A percentile compares a stretch with the other conserved stretches of the same genome.
phyloP scores from a whole-genome alignment of 2,888 invertebrate genomes.

The Leptinotarsa tumamoca region DNA sequence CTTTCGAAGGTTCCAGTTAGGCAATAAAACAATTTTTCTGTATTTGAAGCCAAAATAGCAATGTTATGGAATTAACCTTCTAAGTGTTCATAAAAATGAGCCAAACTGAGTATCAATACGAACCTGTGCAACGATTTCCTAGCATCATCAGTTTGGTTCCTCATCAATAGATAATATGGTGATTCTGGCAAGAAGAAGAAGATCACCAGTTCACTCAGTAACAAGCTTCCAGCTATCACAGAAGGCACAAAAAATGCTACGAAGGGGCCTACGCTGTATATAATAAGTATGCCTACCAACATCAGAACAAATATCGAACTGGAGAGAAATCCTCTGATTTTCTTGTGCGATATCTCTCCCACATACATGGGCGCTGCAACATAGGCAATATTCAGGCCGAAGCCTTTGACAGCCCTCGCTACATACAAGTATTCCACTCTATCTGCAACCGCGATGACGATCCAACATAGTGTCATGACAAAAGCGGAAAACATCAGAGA shows the following conservation, averaged over 20 bases:
- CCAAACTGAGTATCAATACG: not conserved
- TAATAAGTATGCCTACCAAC: conserved; percentile 57
- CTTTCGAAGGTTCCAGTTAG: too few species aligned
- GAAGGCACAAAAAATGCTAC: conserved; percentile 53
- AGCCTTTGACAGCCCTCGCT: conserved; percentile 60
- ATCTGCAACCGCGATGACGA: conserved; percentile 55
- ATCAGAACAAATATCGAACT: conserved; percentile 63
- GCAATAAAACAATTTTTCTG: too few species aligned
- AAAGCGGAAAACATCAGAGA: conserved; percentile 58
- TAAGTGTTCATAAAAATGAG: not conserved
- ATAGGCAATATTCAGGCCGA: conserved; percentile 63
- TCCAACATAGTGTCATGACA: conserved; percentile 58
- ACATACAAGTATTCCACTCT: conserved; percentile 55
- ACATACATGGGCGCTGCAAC: conserved; percentile 64
- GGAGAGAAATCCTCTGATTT: conserved; percentile 62
- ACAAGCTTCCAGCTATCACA: conserved; percentile 52
- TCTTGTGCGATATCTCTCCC: conserved; percentile 63
- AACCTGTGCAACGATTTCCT: conserved; percentile 53
- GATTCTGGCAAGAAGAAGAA: conserved; percentile 63
- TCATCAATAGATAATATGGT: conserved; percentile 60
- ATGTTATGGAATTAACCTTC: too few species aligned
- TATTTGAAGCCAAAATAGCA: too few species aligned
- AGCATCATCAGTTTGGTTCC: conserved; percentile 58
- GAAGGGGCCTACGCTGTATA: conserved; percentile 59
- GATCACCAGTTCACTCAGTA: conserved; percentile 58